These are phyloP conservation scores for Chaetoderma sp. DNA, from an alignment of 2,888 invertebrate species.

Conservation along the genomic window DNA sequence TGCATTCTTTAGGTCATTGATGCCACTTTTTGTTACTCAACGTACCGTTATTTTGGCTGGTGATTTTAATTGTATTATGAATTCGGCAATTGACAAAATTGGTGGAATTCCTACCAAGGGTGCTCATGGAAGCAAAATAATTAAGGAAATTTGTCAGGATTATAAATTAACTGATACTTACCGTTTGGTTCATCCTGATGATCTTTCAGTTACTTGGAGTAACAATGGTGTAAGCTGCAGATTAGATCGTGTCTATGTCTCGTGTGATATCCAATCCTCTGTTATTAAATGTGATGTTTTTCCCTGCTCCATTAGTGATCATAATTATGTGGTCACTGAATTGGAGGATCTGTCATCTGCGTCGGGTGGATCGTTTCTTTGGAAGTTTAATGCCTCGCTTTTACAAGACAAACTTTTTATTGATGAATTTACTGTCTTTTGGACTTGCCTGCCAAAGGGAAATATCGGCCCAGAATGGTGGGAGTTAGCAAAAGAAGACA, in stretches of 20 bases:
- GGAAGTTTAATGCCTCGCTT: neutral
- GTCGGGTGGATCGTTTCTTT: neutral
- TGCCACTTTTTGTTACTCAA: neutral
- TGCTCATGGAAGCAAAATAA: neutral
- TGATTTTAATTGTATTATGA: conserved; percentile 11
- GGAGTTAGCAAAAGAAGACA: neutral
- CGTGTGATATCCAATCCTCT: neutral
- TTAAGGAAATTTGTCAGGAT: neutral
- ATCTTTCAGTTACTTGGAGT: neutral
- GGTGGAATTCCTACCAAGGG: conserved; percentile 3
- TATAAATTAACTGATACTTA: conserved; percentile 3
- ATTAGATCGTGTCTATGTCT: conserved; percentile 12
- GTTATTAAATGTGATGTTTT: neutral
- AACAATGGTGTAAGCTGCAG: neutral
- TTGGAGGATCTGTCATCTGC: neutral
- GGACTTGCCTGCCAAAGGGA: neutral
- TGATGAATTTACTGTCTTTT: neutral
- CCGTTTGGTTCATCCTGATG: neutral
- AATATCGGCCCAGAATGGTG: neutral
- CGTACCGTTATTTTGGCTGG: conserved; percentile 8
- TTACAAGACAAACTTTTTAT: neutral
- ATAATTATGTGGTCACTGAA: neutral
- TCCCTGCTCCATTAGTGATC: neutral
- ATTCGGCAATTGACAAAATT: neutral
- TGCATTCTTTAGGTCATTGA: neutral